Conservation (phyloP, 2,888 invertebrate genomes). For the Hirudinaria manillensis region DNA sequence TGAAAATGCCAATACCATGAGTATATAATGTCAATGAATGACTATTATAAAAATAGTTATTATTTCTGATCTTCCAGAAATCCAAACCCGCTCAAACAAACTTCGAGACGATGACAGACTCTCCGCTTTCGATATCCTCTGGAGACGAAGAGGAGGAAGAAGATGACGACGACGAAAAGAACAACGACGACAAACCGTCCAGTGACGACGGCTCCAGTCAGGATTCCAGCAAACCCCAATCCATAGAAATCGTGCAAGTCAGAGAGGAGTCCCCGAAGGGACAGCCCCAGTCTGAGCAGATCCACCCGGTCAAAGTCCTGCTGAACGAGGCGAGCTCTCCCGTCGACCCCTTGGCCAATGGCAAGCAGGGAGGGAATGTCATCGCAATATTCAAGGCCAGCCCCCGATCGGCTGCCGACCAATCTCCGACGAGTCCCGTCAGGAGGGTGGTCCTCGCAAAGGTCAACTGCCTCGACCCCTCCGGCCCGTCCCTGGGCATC, state of each 20-base stretch:
- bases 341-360: background rate
- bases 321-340: background rate
- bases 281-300: too few relatives aligned
- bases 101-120: background rate
- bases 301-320: background rate
- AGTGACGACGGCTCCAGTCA: background rate
- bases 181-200: background rate
- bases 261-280: too few relatives aligned
- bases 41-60: too few relatives aligned
- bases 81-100: too few relatives aligned
- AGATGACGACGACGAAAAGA: slow-evolving; percentile 18
- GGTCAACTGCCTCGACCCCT: background rate
- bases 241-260: background rate
- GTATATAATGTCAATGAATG: too few relatives aligned
- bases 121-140: background rate
- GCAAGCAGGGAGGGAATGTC: background rate
- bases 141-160: slow-evolving; percentile 3
- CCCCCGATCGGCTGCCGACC: background rate
- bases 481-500: too few relatives aligned
- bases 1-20: too few relatives aligned
- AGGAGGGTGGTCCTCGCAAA: background rate
- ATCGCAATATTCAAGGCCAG: too few relatives aligned
- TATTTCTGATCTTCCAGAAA: too few relatives aligned
- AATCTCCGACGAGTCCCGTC: background rate
- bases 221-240: background rate